These are phyloP conservation scores for Eurytoma adleriae DNA, from an alignment of 2,888 invertebrate genomes.

Conservation along the genomic window DNA sequence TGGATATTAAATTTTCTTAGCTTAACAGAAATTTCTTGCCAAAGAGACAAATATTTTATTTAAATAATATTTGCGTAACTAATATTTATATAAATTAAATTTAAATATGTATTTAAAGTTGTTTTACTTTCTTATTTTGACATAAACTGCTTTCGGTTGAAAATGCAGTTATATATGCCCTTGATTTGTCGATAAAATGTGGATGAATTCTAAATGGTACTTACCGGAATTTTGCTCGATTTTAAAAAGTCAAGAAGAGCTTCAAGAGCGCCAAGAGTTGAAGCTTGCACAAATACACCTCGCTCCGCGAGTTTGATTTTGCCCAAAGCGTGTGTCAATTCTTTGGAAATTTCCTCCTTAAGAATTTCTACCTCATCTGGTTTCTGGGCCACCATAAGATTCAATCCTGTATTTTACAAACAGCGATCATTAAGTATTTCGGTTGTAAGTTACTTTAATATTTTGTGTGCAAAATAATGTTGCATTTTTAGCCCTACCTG, in stretches of 20 bases:
- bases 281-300: conserved; percentile 99
- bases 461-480: background rate
- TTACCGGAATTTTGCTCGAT: conserved; percentile 94
- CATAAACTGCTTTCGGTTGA: no score
- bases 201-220: conserved; percentile 70
- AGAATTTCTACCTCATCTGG: conserved; percentile 94
- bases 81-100: no score
- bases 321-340: conserved; percentile 92
- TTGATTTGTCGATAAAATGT: no score
- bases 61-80: no score
- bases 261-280: conserved; percentile 98
- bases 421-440: background rate
- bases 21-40: no score
- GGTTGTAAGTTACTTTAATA: background rate
- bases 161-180: no score
- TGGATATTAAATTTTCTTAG: no score
- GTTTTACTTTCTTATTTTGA: no score
- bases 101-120: no score
- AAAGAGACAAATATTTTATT: no score
- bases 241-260: conserved; percentile 95
- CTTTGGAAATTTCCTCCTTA: conserved; percentile 91
- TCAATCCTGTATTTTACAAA: conserved; percentile 81
- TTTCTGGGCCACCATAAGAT: conserved; percentile 92
- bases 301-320: conserved; percentile 93
- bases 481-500: conserved; percentile 76